phyloP scores from a whole-genome alignment of 2,888 invertebrate genomes.

The Lasioglossum morio region DNA sequence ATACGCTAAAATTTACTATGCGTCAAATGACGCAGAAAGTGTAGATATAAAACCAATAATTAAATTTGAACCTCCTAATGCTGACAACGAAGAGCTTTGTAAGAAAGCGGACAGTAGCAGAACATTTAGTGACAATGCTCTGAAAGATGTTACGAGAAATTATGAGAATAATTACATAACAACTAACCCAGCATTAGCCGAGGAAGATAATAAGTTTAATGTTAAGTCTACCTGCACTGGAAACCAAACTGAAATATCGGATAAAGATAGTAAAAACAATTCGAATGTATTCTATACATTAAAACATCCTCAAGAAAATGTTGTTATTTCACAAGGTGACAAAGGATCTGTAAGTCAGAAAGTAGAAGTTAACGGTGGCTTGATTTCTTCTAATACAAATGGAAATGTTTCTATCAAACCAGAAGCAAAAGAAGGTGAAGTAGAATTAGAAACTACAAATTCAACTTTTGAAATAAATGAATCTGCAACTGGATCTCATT shows the following conservation, averaged over 20 bases:
- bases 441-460: background rate
- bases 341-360: background rate
- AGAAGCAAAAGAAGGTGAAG: constrained; percentile 1
- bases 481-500: background rate
- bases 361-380: background rate
- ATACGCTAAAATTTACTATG: constrained; percentile 78
- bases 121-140: background rate
- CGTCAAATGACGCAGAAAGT: constrained; percentile 12
- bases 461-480: background rate
- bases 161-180: background rate
- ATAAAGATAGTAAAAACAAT: background rate
- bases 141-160: background rate
- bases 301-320: background rate
- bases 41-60: constrained; percentile 21
- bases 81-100: constrained; percentile 7
- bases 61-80: constrained; percentile 2
- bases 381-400: background rate
- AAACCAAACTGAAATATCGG: background rate
- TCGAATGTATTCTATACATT: background rate
- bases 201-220: constrained; percentile 18
- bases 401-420: background rate
- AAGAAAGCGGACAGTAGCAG: background rate
- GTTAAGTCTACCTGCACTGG: background rate
- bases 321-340: background rate
- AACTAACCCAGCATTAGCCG: background rate